These are phyloP conservation scores for Stomatorhinus walkeri DNA, from an alignment of 2,797 vertebrate species.

Conservation along the genomic window DNA sequence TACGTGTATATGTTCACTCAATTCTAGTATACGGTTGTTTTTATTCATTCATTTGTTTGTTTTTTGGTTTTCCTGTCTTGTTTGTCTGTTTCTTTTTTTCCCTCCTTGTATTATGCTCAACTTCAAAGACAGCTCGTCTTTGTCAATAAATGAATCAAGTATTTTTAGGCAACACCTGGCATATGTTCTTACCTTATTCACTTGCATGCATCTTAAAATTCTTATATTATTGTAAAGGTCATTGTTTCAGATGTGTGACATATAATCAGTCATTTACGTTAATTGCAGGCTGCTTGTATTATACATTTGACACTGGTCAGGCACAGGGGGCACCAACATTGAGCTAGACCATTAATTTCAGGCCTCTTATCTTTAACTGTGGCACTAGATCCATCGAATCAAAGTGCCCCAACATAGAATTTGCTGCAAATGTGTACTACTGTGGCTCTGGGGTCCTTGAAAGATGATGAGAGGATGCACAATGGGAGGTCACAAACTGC, in stretches of 20 bases:
- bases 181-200: constrained; percentile 16
- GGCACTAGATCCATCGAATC: background rate
- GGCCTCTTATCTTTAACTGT: background rate
- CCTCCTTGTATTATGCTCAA: background rate
- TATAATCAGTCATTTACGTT: constrained; percentile 18
- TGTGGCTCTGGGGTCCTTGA: background rate
- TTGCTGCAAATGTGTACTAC: background rate
- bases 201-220: constrained; percentile 24
- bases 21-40: constrained; percentile 20
- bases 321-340: constrained; percentile 7
- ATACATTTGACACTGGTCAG: background rate
- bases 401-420: background rate
- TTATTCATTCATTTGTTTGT: background rate
- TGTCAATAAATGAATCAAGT: background rate
- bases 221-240: constrained; percentile 24
- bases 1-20: constrained; percentile 17
- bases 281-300: constrained; percentile 9
- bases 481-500: background rate
- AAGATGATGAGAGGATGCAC: background rate
- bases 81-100: background rate
- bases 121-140: no score
- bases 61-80: background rate
- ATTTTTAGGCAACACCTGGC: background rate
- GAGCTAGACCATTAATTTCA: constrained; percentile 1
- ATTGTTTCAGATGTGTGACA: constrained; percentile 20